Base-by-base conservation (phyloP, 2,888 invertebrate species). In the Lepeophtheirus nordmannii region DNA sequence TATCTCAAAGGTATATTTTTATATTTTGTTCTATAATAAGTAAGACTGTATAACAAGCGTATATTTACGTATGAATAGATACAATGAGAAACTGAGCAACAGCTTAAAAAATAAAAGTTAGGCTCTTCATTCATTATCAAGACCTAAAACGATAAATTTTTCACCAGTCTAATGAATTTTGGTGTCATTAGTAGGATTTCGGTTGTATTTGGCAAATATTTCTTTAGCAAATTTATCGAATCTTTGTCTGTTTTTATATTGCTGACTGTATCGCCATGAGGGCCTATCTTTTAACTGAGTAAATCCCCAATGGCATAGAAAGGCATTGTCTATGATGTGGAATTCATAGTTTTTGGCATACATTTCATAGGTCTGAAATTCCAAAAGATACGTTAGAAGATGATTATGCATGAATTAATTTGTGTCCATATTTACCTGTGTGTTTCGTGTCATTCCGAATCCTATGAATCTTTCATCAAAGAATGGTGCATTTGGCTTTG, bases 391-490 rank as follows among this genome's bases (percentile, higher is more conserved):
- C n/a, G 9, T 62, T 30, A 65, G 62, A 58, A 8, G 20, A 58
- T 65, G 46, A 30, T n/a, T 37, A 17, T 7, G 22, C 10, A 30
- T 65, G 17, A 11, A 10, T 41, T 40, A n/a, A 30, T 30, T 30
- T 30, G 7, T 5, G 30, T 30, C 30, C 30, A 30, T 10, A 22
- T 17, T 2, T 60, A 72, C 72, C 71, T 72, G 71, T 57, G 72
- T 72, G 67, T 72, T 72, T 57, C 73, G 70, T 10, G 72, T 72
- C 67, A 70, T 72, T n/a, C 73, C 73, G 67, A 72, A 73, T 41
- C 73, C 72, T 10, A 73, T 66, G 58, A 72, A 73, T 38, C 73
- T 64, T 62, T 73, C 73, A 62, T 72, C 72, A 57, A 72, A 71
- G 7, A 68, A 67, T 23, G 72, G 72, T 11, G 72, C 70, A 12